Evolutionary conservation across 2,797 vertebrate species (phyloP).

Genomic region (Taeniopygia guttata): DNA sequence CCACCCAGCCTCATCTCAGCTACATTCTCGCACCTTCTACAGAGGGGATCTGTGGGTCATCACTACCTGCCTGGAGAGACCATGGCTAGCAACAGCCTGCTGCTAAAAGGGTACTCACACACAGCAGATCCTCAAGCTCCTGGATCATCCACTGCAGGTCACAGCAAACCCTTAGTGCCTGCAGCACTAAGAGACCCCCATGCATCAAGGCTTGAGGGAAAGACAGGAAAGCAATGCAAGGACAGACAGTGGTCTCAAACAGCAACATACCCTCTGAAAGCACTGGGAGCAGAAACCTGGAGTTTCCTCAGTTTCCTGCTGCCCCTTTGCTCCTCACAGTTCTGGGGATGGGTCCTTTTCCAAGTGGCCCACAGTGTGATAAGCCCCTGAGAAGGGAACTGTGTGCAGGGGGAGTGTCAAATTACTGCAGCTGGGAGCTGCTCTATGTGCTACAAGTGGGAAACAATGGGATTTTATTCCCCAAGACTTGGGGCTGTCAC

Average conservation of each 20-base stretch:
- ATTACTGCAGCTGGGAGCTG: slow-evolving; percentile 49
- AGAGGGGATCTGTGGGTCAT: neutral
- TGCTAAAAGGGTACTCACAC: neutral
- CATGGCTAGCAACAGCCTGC: neutral
- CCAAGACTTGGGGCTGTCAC: neutral
- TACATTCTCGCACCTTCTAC: neutral
- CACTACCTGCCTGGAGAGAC: neutral
- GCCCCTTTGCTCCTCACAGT: neutral
- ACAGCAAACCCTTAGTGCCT: neutral
- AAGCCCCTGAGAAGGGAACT: neutral
- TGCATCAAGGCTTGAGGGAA: accelerated
- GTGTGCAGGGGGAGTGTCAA: neutral
- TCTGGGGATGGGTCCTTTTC: neutral
- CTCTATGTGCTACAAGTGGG: neutral
- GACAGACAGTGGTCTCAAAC: neutral
- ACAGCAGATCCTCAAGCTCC: neutral
- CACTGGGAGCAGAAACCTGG: neutral
- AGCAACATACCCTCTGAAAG: neutral
- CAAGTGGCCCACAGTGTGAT: neutral
- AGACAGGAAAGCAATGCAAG: neutral
- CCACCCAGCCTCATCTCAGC: accelerated
- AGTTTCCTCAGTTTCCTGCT: neutral
- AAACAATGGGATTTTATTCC: slow-evolving; percentile 47
- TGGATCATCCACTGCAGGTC: neutral
- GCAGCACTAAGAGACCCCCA: neutral